Percentiles rank a stretch among this genome's conserved stretches.
These are phyloP conservation scores for Adoxophyes honmai DNA, from an alignment of 1,140 invertebrate species.

Conservation along the genomic window DNA sequence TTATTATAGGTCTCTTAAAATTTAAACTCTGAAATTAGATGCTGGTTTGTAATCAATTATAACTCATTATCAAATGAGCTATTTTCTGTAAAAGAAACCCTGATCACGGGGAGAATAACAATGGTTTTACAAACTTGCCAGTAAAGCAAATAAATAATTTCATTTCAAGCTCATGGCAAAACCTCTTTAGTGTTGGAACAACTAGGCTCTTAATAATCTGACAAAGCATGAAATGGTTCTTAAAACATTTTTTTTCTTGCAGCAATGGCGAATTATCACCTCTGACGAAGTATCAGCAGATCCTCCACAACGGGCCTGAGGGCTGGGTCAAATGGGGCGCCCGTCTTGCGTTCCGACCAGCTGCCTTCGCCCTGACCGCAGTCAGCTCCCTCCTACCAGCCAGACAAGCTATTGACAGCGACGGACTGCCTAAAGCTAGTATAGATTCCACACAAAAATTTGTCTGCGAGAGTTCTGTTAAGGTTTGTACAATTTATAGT, in stretches of 20 bases:
- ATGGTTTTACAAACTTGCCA: too few relatives aligned
- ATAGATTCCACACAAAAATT: constrained; percentile 62
- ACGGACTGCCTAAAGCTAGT: constrained; percentile 60
- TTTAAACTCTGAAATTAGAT: too few relatives aligned
- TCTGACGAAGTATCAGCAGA: constrained; percentile 58
- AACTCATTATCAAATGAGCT: too few relatives aligned
- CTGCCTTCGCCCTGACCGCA: constrained; percentile 51
- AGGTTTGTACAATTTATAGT: constrained; percentile 31
- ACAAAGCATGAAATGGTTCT: too few relatives aligned
- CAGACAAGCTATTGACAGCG: constrained; percentile 40
- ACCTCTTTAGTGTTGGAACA: too few relatives aligned
- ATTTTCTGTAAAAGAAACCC: too few relatives aligned
- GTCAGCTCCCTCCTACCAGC: constrained; percentile 51
- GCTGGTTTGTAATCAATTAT: too few relatives aligned
- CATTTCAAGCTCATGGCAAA: too few relatives aligned
- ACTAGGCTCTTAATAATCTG: too few relatives aligned
- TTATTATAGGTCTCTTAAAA: too few relatives aligned
- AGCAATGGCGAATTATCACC: constrained; percentile 57
- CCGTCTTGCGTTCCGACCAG: constrained; percentile 56
- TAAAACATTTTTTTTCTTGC: constrained; percentile 26
- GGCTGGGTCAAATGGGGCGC: constrained; percentile 64
- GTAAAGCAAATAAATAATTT: too few relatives aligned
- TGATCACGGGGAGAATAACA: too few relatives aligned
- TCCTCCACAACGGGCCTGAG: constrained; percentile 56
- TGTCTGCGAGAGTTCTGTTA: constrained; percentile 57